These are phyloP conservation scores for Micromesistius poutassou DNA, from an alignment of 2,797 vertebrate genomes.

Conservation along the genomic window DNA sequence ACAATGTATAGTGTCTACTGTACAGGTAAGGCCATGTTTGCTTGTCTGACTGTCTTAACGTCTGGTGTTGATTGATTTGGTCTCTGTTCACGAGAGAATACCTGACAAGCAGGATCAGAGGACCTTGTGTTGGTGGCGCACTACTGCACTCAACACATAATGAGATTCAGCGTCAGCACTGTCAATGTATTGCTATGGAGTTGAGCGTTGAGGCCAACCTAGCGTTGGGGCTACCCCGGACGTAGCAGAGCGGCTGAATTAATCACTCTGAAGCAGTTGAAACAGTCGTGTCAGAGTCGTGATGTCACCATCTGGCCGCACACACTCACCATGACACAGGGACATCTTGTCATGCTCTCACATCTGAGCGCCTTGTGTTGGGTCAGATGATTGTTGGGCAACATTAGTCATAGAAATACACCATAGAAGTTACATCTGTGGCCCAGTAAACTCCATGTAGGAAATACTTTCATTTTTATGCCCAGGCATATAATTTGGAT, in stretches of 20 bases:
- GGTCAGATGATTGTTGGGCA: constrained; percentile 22
- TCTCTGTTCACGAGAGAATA: background rate
- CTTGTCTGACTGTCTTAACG: background rate
- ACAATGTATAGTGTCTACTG: background rate
- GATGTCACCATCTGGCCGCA: background rate
- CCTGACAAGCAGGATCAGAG: background rate
- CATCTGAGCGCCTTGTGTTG: constrained; percentile 7
- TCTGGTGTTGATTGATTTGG: constrained; percentile 3
- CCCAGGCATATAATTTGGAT: background rate
- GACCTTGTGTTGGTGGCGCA: background rate
- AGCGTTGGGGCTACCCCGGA: background rate
- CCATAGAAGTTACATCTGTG: constrained; percentile 15
- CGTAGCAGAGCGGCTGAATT: background rate
- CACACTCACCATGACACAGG: constrained; percentile 3
- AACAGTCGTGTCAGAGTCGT: background rate
- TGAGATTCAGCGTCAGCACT: background rate
- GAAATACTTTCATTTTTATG: background rate
- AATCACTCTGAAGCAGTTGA: background rate
- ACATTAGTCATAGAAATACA: constrained; percentile 6
- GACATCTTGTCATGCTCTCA: constrained; percentile 11
- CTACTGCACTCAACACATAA: background rate
- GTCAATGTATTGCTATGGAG: background rate
- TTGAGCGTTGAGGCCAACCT: background rate
- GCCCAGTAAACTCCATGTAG: background rate
- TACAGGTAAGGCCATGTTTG: background rate